phyloP scores from a whole-genome alignment of 2,113 vertebrate genomes.

The Sclerurus mexicanus region DNA sequence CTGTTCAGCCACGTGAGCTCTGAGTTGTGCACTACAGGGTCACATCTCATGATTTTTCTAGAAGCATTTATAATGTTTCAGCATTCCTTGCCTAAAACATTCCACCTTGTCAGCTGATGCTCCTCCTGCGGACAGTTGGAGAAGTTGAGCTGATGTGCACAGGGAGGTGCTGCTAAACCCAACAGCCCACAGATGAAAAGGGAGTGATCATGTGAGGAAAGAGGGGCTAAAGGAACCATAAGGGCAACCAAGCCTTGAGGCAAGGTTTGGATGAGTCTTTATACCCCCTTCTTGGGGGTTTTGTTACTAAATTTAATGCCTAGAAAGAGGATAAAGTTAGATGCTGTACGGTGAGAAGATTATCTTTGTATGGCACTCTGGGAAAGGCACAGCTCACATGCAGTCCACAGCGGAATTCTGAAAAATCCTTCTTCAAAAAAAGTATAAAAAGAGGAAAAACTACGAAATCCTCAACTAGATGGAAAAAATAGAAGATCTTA shows the following conservation, averaged over 20 bases:
- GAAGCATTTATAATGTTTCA: background rate
- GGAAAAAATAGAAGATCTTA: background rate
- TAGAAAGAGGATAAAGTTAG: conserved; percentile 20
- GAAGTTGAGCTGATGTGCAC: background rate
- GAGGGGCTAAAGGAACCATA: background rate
- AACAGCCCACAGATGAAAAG: background rate
- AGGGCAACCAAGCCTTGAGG: background rate
- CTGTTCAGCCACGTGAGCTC: background rate
- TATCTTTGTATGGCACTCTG: background rate
- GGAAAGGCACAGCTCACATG: background rate
- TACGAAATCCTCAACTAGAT: background rate
- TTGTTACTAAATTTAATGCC: background rate
- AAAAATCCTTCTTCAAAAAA: background rate
- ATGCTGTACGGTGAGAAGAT: background rate
- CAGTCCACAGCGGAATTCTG: background rate
- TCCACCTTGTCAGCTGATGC: background rate
- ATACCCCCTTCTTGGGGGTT: background rate
- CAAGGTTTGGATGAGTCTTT: background rate
- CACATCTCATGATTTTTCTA: background rate
- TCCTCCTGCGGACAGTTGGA: background rate
- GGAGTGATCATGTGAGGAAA: background rate
- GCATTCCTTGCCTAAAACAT: background rate
- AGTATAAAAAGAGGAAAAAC: background rate
- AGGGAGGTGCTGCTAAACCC: background rate
- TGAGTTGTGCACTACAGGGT: background rate